Evolutionary conservation across 1,140 invertebrate genomes (phyloP).

Genomic region (Euborellia annulipes): DNA sequence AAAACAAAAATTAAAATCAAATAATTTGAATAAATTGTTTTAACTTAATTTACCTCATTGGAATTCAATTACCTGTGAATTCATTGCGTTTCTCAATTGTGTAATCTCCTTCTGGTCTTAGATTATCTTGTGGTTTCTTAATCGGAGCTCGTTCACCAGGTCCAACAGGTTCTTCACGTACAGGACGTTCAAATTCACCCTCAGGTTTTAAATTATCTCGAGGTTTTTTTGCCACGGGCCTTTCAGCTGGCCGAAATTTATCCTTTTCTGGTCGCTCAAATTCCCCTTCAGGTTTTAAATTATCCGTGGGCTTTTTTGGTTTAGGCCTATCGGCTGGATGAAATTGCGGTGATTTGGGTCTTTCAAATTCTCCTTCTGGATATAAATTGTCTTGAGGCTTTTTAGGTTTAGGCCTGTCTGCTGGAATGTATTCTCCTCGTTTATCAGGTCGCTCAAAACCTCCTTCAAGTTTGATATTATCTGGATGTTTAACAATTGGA

Average conservation of each 20-base stretch:
- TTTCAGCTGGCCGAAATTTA: constrained; percentile 31
- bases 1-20: constrained; percentile 22
- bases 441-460: constrained; percentile 31
- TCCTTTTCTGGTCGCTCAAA: constrained; percentile 22
- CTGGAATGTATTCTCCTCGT: constrained; percentile 11
- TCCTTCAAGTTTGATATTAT: constrained; percentile 38
- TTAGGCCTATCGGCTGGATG: background rate
- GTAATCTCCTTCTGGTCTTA: constrained; percentile 23
- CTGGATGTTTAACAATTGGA: background rate
- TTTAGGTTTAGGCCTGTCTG: constrained; percentile 15
- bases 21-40: background rate
- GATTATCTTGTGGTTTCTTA: constrained; percentile 21
- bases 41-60: constrained; percentile 1
- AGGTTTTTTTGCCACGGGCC: constrained; percentile 31
- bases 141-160: constrained; percentile 28
- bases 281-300: constrained; percentile 15
- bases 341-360: constrained; percentile 7
- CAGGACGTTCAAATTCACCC: constrained; percentile 32
- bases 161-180: constrained; percentile 21
- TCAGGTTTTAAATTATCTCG: constrained; percentile 38
- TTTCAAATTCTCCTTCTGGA: constrained; percentile 33
- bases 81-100: constrained; percentile 19
- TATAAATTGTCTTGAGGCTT: constrained; percentile 38
- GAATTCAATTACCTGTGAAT: background rate
- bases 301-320: constrained; percentile 14